Percentiles rank a stretch among this genome's conserved stretches.
Conservation (phyloP, 1,140 invertebrate species). For the Drosophila dunni region DNA sequence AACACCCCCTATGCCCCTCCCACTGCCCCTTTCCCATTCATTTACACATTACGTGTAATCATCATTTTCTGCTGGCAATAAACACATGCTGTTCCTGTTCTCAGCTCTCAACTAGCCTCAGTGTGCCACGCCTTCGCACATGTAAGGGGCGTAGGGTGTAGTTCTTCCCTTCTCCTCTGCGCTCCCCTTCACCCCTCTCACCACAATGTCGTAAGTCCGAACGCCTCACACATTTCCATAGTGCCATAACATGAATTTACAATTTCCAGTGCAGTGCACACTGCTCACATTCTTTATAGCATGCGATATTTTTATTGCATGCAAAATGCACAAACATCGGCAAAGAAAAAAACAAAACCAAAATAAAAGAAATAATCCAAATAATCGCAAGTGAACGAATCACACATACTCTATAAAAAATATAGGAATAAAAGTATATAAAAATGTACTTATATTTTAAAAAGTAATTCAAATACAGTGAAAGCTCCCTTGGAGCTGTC, state of each 20-base stretch:
- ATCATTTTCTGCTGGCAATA: slow-evolving; percentile 82
- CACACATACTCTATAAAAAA: slow-evolving; percentile 2
- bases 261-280: slow-evolving; percentile 73
- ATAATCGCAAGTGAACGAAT: not conserved
- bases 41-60: slow-evolving; percentile 80
- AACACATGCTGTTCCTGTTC: slow-evolving; percentile 74
- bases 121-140: slow-evolving; percentile 19
- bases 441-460: too few relatives aligned
- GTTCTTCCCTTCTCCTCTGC: not conserved
- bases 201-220: not conserved
- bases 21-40: not conserved
- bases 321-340: slow-evolving; percentile 61
- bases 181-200: not conserved
- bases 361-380: not conserved
- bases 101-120: slow-evolving; percentile 44
- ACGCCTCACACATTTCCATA: slow-evolving; percentile 46
- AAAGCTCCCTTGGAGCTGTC: too few relatives aligned
- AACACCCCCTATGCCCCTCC: not conserved
- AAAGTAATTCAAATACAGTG: too few relatives aligned
- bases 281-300: slow-evolving; percentile 68
- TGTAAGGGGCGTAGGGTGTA: slow-evolving; percentile 17
- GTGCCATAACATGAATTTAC: slow-evolving; percentile 71
- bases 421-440: too few relatives aligned
- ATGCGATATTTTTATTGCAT: slow-evolving; percentile 82
- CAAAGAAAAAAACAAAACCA: slow-evolving; percentile 37